Evolutionary conservation across 2,797 vertebrate species (phyloP), one percentile per base, ranked within the genome.

Genomic region (Malurus leucopterus): DNA sequence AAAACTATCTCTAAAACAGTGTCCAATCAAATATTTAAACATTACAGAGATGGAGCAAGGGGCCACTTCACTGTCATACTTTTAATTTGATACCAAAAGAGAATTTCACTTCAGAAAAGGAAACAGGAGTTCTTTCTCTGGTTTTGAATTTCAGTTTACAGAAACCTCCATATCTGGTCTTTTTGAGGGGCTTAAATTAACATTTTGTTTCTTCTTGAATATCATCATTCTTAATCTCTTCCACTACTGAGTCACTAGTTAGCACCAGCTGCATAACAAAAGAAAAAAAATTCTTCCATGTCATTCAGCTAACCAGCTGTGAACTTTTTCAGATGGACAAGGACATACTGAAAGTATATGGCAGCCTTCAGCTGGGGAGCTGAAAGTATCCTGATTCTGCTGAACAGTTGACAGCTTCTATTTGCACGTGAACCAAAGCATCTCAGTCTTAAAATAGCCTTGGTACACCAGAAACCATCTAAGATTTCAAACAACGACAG

Each of bases 271-370:
- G 65, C 26, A 51, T 18, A 38, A 72, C 0, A 1, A 65, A 81
- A 74, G 83, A 63, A n/a, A 75, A 75, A 46, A 80, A 81, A 36
- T 24, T 15, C 13, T 59, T 89, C 49, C 61, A 14, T 16, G 13
- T 71, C 74, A 79, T 79, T 78, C 84, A 82, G 4, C 82, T 76
- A 84, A 68, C 53, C 75, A 89, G 50, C 69, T 54, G 38, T 65
- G 57, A 91, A 86, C 32, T 76, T 65, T 71, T 80, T 86, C 59
- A 81, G 34, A 40, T 63, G 89, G 71, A 81, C 44, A 91, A 86
- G 26, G 89, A 86, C 64, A 76, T 67, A 14, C 41, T 75, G 49
- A 61, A 88, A 79, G 11, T 78, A 34, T 12, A 86, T n/a, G 57
- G 89, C 38, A 92, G 21, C 72, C 47, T 71, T 82, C 61, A 71